Percentiles rank a stretch among this genome's conserved stretches.
Conservation (phyloP, 2,888 invertebrate species). For the Campopleginae sp. region DNA sequence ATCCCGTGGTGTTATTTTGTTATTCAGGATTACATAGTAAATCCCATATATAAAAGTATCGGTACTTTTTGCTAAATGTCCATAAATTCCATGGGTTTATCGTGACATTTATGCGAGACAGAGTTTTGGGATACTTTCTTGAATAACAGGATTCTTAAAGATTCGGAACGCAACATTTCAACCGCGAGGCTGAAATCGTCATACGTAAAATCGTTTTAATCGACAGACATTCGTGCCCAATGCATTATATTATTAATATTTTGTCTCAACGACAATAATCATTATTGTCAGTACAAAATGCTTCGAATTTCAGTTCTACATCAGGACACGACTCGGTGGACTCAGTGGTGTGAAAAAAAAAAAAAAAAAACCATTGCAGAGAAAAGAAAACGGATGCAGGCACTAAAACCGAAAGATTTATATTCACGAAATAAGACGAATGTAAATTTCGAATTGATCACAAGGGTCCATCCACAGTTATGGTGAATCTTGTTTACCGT, state of each 20-base stretch:
- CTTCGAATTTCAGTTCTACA: neutral
- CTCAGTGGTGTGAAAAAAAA: neutral
- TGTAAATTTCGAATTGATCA: slow-evolving; percentile 34
- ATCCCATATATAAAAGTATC: neutral
- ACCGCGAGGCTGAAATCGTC: neutral
- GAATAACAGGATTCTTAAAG: neutral
- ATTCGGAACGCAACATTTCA: neutral
- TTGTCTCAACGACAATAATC: neutral
- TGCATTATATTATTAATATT: neutral
- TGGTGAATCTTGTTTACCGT: slow-evolving; percentile 40
- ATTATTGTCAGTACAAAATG: neutral
- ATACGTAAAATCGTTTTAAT: neutral
- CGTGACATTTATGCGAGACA: neutral
- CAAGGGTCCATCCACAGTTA: slow-evolving; percentile 1
- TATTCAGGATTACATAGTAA: slow-evolving; percentile 30
- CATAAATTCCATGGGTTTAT: neutral
- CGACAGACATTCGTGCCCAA: neutral
- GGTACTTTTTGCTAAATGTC: neutral
- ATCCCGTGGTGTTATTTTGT: slow-evolving; percentile 15
- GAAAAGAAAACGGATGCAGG: neutral
- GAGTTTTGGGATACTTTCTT: neutral
- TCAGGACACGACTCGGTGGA: neutral
- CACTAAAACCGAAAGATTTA: neutral
- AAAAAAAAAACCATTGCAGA: neutral
- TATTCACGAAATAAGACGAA: neutral